Evolutionary conservation across 2,888 invertebrate genomes (phyloP).

Genomic region (Ophioninae sp.): DNA sequence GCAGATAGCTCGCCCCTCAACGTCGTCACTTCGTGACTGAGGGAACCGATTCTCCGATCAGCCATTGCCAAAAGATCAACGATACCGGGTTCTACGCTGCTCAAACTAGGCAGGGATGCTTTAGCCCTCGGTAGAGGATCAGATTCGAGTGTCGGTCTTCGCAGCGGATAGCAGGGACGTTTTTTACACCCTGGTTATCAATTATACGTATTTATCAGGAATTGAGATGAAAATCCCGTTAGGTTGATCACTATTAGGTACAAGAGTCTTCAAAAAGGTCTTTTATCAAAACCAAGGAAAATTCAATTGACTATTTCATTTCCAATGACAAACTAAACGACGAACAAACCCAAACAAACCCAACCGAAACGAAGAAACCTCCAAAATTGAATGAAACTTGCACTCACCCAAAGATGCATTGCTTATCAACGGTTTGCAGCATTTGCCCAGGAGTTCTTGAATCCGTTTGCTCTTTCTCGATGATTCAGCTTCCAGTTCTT

Average conservation of each 20-base stretch:
- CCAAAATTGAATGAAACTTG: background rate
- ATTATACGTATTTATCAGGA: no score
- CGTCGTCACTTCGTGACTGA: slow-evolving; percentile 77
- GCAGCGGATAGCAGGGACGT: slow-evolving; percentile 75
- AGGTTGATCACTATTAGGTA: no score
- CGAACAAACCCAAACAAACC: background rate
- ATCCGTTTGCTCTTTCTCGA: slow-evolving; percentile 83
- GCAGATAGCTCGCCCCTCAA: slow-evolving; percentile 75
- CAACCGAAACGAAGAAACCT: background rate
- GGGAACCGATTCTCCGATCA: slow-evolving; percentile 77
- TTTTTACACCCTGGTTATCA: slow-evolving; percentile 72
- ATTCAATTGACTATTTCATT: no score
- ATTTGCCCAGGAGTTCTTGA: slow-evolving; percentile 81
- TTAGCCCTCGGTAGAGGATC: slow-evolving; percentile 72
- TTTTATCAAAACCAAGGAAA: no score
- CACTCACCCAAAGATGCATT: slow-evolving; percentile 74
- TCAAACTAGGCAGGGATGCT: slow-evolving; percentile 70
- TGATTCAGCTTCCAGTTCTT: slow-evolving; percentile 85
- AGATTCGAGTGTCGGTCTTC: slow-evolving; percentile 74
- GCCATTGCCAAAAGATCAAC: slow-evolving; percentile 76
- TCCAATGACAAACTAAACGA: no score
- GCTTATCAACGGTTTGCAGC: slow-evolving; percentile 77
- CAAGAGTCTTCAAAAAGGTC: no score
- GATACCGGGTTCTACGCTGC: slow-evolving; percentile 72
- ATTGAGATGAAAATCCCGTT: no score